phyloP scores from a whole-genome alignment of 2,113 vertebrate species.

The Zingel zingel region DNA sequence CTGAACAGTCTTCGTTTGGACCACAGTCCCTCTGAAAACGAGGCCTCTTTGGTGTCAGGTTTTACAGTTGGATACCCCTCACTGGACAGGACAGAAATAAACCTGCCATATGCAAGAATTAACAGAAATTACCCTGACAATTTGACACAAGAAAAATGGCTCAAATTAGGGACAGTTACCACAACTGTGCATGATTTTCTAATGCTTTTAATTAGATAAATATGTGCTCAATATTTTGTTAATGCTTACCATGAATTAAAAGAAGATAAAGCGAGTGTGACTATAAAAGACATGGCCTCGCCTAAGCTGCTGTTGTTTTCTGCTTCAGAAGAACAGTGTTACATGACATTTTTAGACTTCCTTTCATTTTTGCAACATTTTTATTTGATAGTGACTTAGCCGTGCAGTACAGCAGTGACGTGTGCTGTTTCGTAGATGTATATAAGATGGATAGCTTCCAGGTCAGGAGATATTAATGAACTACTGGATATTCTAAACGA shows the following conservation, averaged over 20 bases:
- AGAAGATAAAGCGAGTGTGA: not conserved
- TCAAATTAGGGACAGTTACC: not conserved
- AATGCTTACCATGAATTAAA: not conserved
- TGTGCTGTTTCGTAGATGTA: conserved; percentile 40
- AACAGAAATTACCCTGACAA: conserved; percentile 57
- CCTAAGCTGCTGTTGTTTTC: not conserved
- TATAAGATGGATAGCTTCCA: conserved; percentile 43
- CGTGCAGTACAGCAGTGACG: not conserved
- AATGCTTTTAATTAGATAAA: not conserved
- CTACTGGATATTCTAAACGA: conserved; percentile 67
- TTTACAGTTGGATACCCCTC: conserved; percentile 56
- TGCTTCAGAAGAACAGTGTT: not conserved
- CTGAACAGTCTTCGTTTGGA: conserved; percentile 30
- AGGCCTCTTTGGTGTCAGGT: conserved; percentile 70
- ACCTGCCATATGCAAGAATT: conserved; percentile 64
- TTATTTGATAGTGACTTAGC: conserved; percentile 13
- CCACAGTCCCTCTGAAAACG: conserved; percentile 37
- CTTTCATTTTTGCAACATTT: conserved; percentile 3
- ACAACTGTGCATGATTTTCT: not conserved
- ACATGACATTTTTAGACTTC: conserved; percentile 7
- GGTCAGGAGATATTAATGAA: conserved; percentile 74
- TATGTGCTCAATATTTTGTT: not conserved
- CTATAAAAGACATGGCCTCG: not conserved
- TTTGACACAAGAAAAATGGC: conserved; percentile 40
- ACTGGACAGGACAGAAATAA: conserved; percentile 78